A percentile compares a stretch with the other conserved stretches of the same genome.
phyloP scores from a whole-genome alignment of 2,888 invertebrate species.

The Gandaritis pyraliata region DNA sequence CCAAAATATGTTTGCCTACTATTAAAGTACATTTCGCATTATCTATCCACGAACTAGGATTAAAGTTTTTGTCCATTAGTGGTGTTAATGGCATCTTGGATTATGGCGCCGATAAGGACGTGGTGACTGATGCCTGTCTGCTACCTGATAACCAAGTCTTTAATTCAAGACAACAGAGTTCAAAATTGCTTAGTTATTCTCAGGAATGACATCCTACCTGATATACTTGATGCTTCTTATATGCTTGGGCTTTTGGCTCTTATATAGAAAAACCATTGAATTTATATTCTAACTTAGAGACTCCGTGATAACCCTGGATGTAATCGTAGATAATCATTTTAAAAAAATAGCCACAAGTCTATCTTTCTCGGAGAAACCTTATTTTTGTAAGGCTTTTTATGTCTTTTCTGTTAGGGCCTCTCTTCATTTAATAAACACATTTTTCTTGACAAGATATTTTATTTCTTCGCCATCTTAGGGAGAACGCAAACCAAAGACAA shows the following conservation, averaged over 20 bases:
- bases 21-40: constrained; percentile 58
- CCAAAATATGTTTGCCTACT: constrained; percentile 42
- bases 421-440: no score
- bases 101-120: constrained; percentile 59
- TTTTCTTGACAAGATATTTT: no score
- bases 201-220: constrained; percentile 2
- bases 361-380: neutral
- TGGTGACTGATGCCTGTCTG: constrained; percentile 69
- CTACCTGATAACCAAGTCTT: constrained; percentile 65
- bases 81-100: constrained; percentile 80
- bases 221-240: constrained; percentile 2
- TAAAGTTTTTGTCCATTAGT: constrained; percentile 83
- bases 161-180: constrained; percentile 50
- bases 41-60: constrained; percentile 66
- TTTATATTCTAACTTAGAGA: constrained; percentile 6
- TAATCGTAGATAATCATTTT: constrained; percentile 3
- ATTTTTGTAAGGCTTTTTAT: neutral
- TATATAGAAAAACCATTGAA: constrained; percentile 2
- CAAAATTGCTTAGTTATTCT: constrained; percentile 35
- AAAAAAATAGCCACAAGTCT: no score
- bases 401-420: no score
- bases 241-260: neutral
- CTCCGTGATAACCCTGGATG: neutral
- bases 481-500: no score
- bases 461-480: no score